Conservation (phyloP, 2,888 invertebrate species). For the Euclidia mi region DNA sequence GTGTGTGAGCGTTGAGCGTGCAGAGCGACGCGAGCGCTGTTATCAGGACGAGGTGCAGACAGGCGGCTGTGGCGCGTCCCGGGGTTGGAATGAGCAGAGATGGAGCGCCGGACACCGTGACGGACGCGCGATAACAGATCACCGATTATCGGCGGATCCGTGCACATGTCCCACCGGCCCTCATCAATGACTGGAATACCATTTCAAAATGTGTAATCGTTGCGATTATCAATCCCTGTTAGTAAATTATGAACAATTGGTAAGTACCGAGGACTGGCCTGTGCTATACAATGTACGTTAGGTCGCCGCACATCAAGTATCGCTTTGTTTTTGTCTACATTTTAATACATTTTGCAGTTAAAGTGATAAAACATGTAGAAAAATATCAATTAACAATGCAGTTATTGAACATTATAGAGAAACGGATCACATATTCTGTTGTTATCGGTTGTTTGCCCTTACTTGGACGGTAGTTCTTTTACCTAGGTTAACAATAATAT, state of each 20-base stretch:
- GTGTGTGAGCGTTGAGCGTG: conserved; percentile 20
- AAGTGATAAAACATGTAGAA: conserved; percentile 71
- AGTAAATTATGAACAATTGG: conserved; percentile 14
- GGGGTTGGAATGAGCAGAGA: conserved; percentile 74
- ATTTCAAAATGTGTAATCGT: conserved; percentile 36
- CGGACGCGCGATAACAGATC: conserved; percentile 86
- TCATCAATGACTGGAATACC: conserved; percentile 45
- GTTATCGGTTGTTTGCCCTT: conserved; percentile 81
- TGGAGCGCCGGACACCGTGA: conserved; percentile 76
- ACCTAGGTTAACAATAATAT: conserved; percentile 64
- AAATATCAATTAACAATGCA: conserved; percentile 78
- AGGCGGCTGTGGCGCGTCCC: conserved; percentile 74
- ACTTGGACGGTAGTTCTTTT: conserved; percentile 81
- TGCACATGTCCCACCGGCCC: conserved; percentile 60
- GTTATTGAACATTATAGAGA: conserved; percentile 75
- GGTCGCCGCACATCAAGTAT: conserved; percentile 10
- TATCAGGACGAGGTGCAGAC: conserved; percentile 66
- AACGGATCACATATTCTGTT: conserved; percentile 74
- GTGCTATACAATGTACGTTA: conserved; percentile 19
- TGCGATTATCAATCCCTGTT: conserved; percentile 25
- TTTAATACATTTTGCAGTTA: conserved; percentile 63
- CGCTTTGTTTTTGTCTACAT: conserved; percentile 58
- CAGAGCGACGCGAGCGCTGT: too few species aligned
- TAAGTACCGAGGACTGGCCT: conserved; percentile 2
- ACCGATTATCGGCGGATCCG: conserved; percentile 81